Conservation (phyloP, 2,888 invertebrate species). For the Pseudococcus viburni region DNA sequence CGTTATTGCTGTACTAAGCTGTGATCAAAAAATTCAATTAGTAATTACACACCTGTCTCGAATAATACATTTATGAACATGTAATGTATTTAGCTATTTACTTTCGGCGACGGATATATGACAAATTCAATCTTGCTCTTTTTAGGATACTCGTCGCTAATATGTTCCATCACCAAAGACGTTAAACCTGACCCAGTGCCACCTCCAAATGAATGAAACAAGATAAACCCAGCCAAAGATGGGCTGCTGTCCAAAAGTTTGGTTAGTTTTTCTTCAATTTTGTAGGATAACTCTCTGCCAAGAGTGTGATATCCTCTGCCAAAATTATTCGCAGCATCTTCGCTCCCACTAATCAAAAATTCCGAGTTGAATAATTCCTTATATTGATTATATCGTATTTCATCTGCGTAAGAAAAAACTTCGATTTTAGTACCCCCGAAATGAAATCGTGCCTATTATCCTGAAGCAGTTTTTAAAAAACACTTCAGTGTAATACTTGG, state of each 20-base stretch:
- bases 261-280: conserved; percentile 63
- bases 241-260: conserved; percentile 68
- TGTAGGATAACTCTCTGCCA: conserved; percentile 72
- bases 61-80: background rate
- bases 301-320: conserved; percentile 86
- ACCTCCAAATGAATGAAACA: conserved; percentile 69
- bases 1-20: conserved; percentile 92
- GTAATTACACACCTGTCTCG: background rate
- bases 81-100: conserved; percentile 63
- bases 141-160: conserved; percentile 73
- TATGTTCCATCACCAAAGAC: conserved; percentile 68
- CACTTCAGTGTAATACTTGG: background rate
- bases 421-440: background rate
- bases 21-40: conserved; percentile 68
- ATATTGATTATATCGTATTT: conserved; percentile 69
- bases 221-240: conserved; percentile 68
- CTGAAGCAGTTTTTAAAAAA: background rate
- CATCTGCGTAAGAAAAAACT: conserved; percentile 67
- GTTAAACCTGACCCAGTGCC: conserved; percentile 69
- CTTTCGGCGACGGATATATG: conserved; percentile 72
- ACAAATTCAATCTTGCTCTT: conserved; percentile 74
- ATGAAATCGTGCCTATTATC: background rate
- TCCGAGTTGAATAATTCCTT: conserved; percentile 68
- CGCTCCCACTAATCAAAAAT: conserved; percentile 68
- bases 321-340: conserved; percentile 87